A percentile compares a stretch with the other conserved stretches of the same genome.
Evolutionary conservation across 2,888 invertebrate genomes (phyloP).

Genomic region (Saturnia japonica): DNA sequence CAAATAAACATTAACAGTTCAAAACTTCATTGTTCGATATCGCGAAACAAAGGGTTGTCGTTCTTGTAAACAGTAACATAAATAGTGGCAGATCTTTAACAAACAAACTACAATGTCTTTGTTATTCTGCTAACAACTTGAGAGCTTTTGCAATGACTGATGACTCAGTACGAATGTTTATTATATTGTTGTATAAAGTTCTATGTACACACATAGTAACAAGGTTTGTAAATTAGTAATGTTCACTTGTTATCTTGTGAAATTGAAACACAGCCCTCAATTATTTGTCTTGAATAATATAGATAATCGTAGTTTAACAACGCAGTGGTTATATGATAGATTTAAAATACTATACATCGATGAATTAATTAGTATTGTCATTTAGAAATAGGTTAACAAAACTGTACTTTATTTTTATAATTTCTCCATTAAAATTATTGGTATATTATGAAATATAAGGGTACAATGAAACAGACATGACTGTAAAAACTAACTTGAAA

Average conservation of each 20-base stretch:
- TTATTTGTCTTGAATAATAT: too few species aligned
- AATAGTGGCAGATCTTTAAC: slow-evolving; percentile 54
- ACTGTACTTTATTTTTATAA: too few species aligned
- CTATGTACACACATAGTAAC: neutral
- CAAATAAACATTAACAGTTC: slow-evolving; percentile 9
- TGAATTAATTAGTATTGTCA: too few species aligned
- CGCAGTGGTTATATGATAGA: too few species aligned
- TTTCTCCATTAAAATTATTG: too few species aligned
- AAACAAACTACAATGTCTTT: slow-evolving; percentile 47
- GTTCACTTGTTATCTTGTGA: too few species aligned
- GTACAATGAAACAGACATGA: neutral
- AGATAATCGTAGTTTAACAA: too few species aligned
- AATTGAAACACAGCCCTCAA: too few species aligned
- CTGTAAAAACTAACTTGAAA: neutral
- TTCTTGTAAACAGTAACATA: slow-evolving; percentile 55
- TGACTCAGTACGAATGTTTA: slow-evolving; percentile 46
- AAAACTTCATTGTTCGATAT: slow-evolving; percentile 7
- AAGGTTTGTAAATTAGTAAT: too few species aligned
- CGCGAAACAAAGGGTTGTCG: slow-evolving; percentile 21
- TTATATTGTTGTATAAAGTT: neutral
- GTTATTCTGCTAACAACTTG: slow-evolving; percentile 30
- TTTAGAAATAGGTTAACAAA: too few species aligned
- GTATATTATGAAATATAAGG: too few species aligned
- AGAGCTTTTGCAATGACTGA: slow-evolving; percentile 53
- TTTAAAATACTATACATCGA: too few species aligned